phyloP scores from a whole-genome alignment of 2,113 vertebrate species.

The Thalassarche chlororhynchos region DNA sequence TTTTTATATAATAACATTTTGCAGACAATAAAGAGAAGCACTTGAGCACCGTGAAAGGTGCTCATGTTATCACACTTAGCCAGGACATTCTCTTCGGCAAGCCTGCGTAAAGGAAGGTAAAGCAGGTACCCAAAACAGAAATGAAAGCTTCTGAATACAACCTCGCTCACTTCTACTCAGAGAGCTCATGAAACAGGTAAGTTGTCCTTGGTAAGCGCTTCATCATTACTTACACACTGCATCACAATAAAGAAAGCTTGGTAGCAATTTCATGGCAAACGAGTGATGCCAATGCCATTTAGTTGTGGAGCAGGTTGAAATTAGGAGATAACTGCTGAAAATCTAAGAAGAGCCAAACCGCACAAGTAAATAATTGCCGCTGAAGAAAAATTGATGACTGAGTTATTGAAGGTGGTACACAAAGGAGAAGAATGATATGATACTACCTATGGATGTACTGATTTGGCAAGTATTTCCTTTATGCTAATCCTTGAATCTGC shows the following conservation, averaged over 20 bases:
- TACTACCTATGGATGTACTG: neutral
- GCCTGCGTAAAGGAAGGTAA: neutral
- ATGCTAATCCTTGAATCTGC: neutral
- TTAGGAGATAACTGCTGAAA: neutral
- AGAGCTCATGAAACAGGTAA: neutral
- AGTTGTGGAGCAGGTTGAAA: neutral
- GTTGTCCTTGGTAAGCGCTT: neutral
- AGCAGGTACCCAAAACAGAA: neutral
- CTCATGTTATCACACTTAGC: neutral
- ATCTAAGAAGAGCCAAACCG: neutral
- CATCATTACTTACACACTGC: neutral
- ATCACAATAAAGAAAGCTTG: neutral
- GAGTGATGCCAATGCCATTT: neutral
- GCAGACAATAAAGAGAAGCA: neutral
- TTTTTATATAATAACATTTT: neutral
- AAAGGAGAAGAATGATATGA: neutral
- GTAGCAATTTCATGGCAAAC: neutral
- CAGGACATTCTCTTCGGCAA: neutral
- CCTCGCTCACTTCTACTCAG: neutral
- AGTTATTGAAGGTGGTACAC: neutral
- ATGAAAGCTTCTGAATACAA: neutral
- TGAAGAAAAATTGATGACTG: neutral
- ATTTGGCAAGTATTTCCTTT: neutral
- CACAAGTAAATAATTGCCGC: neutral
- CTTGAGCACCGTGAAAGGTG: neutral